These are phyloP conservation scores for Amphimallon solstitiale DNA, from an alignment of 2,888 invertebrate species.

Conservation along the genomic window DNA sequence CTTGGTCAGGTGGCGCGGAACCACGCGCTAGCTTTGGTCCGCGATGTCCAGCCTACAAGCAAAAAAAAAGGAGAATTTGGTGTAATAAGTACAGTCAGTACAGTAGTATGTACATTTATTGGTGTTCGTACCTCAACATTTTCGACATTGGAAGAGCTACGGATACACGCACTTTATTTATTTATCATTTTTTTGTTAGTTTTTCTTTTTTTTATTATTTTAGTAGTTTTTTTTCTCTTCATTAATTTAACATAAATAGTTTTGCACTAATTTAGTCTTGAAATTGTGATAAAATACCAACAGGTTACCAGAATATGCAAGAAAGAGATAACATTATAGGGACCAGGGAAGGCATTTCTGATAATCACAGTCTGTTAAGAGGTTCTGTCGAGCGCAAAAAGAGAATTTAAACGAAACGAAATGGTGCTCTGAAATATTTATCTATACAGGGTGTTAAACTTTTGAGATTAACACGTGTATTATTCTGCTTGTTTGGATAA, in stretches of 20 bases:
- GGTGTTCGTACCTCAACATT: slow-evolving; percentile 56
- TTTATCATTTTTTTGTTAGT: slow-evolving; percentile 28
- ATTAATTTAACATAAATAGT: slow-evolving; percentile 29
- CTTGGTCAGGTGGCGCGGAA: slow-evolving; percentile 59
- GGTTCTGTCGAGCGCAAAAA: slow-evolving; percentile 52
- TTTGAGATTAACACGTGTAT: too few species aligned
- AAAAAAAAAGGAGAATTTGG: slow-evolving; percentile 58
- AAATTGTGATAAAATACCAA: slow-evolving; percentile 37
- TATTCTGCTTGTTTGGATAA: too few species aligned
- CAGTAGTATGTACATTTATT: slow-evolving; percentile 58
- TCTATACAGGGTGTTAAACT: too few species aligned
- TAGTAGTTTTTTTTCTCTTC: slow-evolving; percentile 16
- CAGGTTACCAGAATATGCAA: slow-evolving; percentile 43
- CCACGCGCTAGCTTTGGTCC: slow-evolving; percentile 61
- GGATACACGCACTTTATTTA: slow-evolving; percentile 45
- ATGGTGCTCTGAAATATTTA: slow-evolving; percentile 55
- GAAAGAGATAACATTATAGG: slow-evolving; percentile 53
- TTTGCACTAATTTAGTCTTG: slow-evolving; percentile 37
- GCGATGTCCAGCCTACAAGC: slow-evolving; percentile 64
- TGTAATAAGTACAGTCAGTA: slow-evolving; percentile 61
- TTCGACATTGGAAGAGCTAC: slow-evolving; percentile 48
- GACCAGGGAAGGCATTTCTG: slow-evolving; percentile 64
- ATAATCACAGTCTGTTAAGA: slow-evolving; percentile 66
- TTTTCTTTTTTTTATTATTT: slow-evolving; percentile 14
- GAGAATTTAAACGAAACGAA: slow-evolving; percentile 27